phyloP scores from a whole-genome alignment of 1,140 invertebrate species.

The Bombus confusus region DNA sequence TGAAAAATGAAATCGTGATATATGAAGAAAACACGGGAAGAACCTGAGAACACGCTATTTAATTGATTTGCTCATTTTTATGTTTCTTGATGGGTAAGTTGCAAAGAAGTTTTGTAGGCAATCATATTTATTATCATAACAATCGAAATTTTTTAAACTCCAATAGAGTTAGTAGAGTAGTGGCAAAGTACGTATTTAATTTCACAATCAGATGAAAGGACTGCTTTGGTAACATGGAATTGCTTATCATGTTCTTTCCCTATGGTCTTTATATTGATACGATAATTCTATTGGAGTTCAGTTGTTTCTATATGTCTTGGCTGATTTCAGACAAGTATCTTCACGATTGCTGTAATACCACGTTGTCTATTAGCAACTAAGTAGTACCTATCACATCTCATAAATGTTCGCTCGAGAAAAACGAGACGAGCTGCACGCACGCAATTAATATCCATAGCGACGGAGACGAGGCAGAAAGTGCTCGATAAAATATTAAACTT shows the following conservation, averaged over 20 bases:
- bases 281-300: not conserved
- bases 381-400: not conserved
- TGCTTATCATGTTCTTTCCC: not conserved
- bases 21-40: too few species aligned
- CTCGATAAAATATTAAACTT: constrained; percentile 42
- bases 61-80: too few species aligned
- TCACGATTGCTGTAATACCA: too few species aligned
- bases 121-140: too few species aligned
- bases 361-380: not conserved
- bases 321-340: too few species aligned
- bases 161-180: too few species aligned
- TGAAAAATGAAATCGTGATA: too few species aligned
- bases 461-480: not conserved
- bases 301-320: too few species aligned
- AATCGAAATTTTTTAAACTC: not conserved
- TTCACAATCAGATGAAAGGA: too few species aligned
- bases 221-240: too few species aligned
- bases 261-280: not conserved
- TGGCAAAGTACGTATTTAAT: too few species aligned
- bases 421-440: not conserved
- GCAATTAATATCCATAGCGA: constrained; percentile 3
- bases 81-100: not conserved
- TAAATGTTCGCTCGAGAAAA: not conserved
- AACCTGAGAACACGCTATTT: too few species aligned
- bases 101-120: not conserved